Evolutionary conservation across 2,888 invertebrate species (phyloP).

Genomic region (Ectemnius cavifrons): DNA sequence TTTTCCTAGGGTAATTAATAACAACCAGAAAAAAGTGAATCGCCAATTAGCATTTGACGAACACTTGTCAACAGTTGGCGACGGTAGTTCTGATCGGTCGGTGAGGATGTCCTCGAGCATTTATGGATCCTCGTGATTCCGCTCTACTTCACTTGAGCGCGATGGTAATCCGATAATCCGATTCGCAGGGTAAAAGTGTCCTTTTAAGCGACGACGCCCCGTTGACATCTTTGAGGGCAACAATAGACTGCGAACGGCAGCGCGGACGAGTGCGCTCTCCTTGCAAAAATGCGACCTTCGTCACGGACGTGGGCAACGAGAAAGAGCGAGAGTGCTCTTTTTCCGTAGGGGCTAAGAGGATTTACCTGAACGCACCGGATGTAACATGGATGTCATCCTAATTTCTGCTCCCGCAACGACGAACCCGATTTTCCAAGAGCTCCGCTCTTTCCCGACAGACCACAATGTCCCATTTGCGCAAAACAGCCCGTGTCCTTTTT

Average conservation of each 20-base stretch:
- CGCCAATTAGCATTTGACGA: too few relatives aligned
- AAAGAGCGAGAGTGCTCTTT: slow-evolving; percentile 58
- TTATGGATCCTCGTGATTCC: slow-evolving; percentile 38
- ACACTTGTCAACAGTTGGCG: too few relatives aligned
- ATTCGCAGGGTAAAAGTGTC: slow-evolving; percentile 68
- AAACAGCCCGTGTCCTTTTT: slow-evolving; percentile 25
- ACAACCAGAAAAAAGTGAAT: too few relatives aligned
- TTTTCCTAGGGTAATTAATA: too few relatives aligned
- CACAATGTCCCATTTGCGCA: slow-evolving; percentile 34
- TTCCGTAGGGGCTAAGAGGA: slow-evolving; percentile 67
- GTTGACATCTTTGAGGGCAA: slow-evolving; percentile 73
- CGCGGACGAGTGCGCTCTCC: slow-evolving; percentile 40
- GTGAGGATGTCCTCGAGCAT: too few relatives aligned
- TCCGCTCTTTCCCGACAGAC: slow-evolving; percentile 44
- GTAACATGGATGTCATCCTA: slow-evolving; percentile 68
- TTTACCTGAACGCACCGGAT: slow-evolving; percentile 70
- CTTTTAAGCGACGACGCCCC: slow-evolving; percentile 66
- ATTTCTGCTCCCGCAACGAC: slow-evolving; percentile 61
- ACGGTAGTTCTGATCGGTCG: too few relatives aligned
- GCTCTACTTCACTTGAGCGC: slow-evolving; percentile 66
- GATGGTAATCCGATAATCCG: slow-evolving; percentile 74
- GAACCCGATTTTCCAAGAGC: slow-evolving; percentile 14
- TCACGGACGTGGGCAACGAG: slow-evolving; percentile 15
- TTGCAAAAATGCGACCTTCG: slow-evolving; percentile 55
- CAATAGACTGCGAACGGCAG: slow-evolving; percentile 69